Evolutionary conservation across 1,140 invertebrate genomes (phyloP).

Genomic region (Leptinotarsa defecta): DNA sequence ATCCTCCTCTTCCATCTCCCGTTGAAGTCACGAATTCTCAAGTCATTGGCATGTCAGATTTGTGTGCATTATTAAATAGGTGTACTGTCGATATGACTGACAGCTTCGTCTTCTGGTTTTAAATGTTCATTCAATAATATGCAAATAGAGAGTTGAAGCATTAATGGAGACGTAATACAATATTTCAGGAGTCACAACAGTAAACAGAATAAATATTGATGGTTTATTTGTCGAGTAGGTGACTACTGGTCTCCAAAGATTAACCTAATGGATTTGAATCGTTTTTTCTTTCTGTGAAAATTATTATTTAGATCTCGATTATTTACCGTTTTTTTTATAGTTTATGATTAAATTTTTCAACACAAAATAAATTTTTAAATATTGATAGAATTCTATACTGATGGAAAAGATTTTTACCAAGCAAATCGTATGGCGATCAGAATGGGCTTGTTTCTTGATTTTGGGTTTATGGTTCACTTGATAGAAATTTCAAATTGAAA

Average conservation of each 20-base stretch:
- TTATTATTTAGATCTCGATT: too few species aligned
- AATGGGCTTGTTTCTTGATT: too few species aligned
- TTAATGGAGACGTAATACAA: conserved; percentile 8
- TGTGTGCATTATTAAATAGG: conserved; percentile 6
- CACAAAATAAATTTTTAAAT: too few species aligned
- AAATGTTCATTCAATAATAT: conserved; percentile 9
- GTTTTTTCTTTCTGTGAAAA: too few species aligned
- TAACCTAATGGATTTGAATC: too few species aligned
- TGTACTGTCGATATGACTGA: conserved; percentile 2
- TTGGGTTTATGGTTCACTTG: too few species aligned
- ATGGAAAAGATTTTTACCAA: too few species aligned
- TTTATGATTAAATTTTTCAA: too few species aligned
- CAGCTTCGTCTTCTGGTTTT: neutral
- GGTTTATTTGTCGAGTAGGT: neutral
- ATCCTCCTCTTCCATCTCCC: neutral
- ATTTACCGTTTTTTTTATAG: too few species aligned
- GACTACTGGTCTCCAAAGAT: neutral
- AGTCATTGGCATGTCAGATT: conserved; percentile 8
- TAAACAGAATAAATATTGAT: conserved; percentile 7
- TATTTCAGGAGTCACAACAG: conserved; percentile 3
- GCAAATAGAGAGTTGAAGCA: neutral
- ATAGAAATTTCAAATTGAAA: too few species aligned
- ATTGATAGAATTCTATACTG: too few species aligned
- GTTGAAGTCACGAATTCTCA: neutral
- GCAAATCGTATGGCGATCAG: too few species aligned